Evolutionary conservation across 2,888 invertebrate species (phyloP), one percentile per base, ranked within the genome.

Genomic region (Romanomermis culicivorax): DNA sequence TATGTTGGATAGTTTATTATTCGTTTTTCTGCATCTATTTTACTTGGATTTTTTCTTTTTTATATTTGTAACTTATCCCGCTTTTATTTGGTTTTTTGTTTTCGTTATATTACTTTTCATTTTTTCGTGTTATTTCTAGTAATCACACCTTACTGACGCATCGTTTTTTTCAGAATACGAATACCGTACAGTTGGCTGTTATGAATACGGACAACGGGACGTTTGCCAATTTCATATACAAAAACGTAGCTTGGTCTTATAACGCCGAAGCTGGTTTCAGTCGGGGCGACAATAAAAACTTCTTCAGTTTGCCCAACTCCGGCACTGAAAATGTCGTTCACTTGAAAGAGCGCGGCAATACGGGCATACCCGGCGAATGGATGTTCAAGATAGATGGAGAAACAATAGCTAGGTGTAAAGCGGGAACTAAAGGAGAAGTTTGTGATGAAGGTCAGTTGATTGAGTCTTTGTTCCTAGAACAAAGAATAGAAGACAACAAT

Each of bases 201-300:
- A 65, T 67, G 58, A 59, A 60, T 26, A 66, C 65, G 23, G 61
- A 59, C 36, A 65, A 65, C 56, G 65, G 65, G 17, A 65, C 67
- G 1, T 67, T 61, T 53, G 65, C 65, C 51, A 67, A 67, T 58
- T 68, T 64, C 56, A 65, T 67, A 57, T 67, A 66, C 62, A 64
- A 61, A 56, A 64, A 65, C 53, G 64, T 67, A 51, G 67, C 66
- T 23, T 67, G 67, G 67, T 65, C 65, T 1, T 66, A 68, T 55
- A 67, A 66, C 23, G 67, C 66, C n/a, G 29, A 64, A 62, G 64
- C 67, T 23, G 67, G 67, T 45, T 67, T 67, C 60, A 65, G 61
- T 52, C 57, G 60, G 17, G 67, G 67, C 2, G 62, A 63, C 42
- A 61, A 59, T 14, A 56, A 57, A 25, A 48, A 55, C 20, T 60